These are phyloP conservation scores for Neodontobutis hainanensis DNA, from an alignment of 2,113 vertebrate genomes.

Conservation along the genomic window DNA sequence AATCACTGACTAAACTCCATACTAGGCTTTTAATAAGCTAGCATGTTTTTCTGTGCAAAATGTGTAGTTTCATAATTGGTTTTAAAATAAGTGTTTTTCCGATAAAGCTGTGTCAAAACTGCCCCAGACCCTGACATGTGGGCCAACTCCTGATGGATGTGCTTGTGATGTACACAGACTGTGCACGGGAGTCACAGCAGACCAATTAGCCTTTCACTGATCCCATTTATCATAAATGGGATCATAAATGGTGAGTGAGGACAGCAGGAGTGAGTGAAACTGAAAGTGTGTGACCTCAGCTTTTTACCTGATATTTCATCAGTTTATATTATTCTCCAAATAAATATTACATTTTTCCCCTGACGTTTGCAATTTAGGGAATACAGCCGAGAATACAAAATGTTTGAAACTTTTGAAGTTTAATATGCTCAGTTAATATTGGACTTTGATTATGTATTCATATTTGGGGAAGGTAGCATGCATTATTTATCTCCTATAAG, in stretches of 20 bases:
- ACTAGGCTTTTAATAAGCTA: background rate
- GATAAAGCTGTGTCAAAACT: background rate
- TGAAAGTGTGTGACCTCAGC: background rate
- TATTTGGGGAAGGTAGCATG: too few relatives aligned
- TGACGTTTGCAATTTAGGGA: too few relatives aligned
- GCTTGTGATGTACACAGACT: slow-evolving; percentile 47
- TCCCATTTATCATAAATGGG: slow-evolving; percentile 66
- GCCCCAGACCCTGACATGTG: background rate
- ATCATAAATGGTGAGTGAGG: slow-evolving; percentile 48
- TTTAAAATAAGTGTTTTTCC: background rate
- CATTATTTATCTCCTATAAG: too few relatives aligned
- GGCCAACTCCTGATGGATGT: slow-evolving; percentile 15
- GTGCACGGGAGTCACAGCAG: slow-evolving; percentile 46
- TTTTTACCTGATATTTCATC: too few relatives aligned
- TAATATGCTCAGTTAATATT: too few relatives aligned
- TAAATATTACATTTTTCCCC: too few relatives aligned
- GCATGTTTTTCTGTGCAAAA: background rate
- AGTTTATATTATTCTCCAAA: too few relatives aligned
- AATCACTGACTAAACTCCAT: background rate
- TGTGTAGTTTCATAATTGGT: too few relatives aligned
- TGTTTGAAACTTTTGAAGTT: too few relatives aligned
- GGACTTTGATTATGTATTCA: too few relatives aligned
- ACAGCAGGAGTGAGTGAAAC: slow-evolving; percentile 37
- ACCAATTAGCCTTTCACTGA: slow-evolving; percentile 72
- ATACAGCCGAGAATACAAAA: too few relatives aligned